phyloP scores from a whole-genome alignment of 2,888 invertebrate genomes.

The Odontothrips loti region DNA sequence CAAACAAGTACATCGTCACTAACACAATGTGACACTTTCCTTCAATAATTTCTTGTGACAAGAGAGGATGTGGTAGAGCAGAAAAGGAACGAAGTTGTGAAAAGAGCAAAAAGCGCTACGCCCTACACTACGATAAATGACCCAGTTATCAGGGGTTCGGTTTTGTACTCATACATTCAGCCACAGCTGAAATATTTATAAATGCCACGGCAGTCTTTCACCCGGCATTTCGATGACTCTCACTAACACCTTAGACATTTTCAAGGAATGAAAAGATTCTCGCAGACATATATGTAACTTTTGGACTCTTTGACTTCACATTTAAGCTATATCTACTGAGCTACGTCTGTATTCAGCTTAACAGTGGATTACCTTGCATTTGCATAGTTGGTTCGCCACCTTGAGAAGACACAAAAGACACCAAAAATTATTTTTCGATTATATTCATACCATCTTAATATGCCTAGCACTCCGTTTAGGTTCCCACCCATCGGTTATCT shows the following conservation, averaged over 20 bases:
- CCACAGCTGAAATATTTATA: too few relatives aligned
- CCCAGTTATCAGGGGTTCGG: not conserved
- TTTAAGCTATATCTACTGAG: too few relatives aligned
- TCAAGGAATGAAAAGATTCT: too few relatives aligned
- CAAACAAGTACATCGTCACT: constrained; percentile 31
- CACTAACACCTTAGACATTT: too few relatives aligned
- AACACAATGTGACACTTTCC: not conserved
- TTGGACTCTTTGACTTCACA: too few relatives aligned
- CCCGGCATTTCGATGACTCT: too few relatives aligned
- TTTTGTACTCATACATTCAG: too few relatives aligned
- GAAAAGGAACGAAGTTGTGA: constrained; percentile 9
- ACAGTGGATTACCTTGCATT: constrained; percentile 37
- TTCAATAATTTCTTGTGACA: not conserved
- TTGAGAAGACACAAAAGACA: constrained; percentile 35
- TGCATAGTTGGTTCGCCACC: constrained; percentile 38
- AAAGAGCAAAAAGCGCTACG: not conserved
- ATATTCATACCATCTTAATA: too few relatives aligned
- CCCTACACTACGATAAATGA: not conserved
- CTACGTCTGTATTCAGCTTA: not conserved
- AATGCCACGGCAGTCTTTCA: too few relatives aligned
- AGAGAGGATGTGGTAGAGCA: not conserved
- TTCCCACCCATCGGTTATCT: too few relatives aligned
- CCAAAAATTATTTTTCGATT: constrained; percentile 6
- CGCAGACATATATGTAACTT: too few relatives aligned
- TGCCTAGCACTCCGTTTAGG: too few relatives aligned